phyloP scores from a whole-genome alignment of 2,888 invertebrate species.

The Nudaria mundana region DNA sequence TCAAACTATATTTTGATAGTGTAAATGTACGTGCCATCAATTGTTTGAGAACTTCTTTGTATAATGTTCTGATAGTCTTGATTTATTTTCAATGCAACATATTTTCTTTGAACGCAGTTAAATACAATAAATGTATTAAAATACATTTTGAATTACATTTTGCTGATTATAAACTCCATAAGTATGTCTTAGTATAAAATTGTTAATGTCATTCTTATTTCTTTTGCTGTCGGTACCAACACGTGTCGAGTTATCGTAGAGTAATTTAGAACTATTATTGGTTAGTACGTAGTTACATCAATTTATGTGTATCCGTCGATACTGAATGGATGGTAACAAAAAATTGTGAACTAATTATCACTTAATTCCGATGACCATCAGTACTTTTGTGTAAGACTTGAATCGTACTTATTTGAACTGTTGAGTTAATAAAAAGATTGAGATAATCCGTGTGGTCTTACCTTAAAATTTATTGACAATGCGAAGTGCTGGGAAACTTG shows the following conservation, averaged over 20 bases:
- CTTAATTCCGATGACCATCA: constrained; percentile 27
- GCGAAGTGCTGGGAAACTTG: not conserved
- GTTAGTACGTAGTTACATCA: constrained; percentile 26
- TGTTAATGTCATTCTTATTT: constrained; percentile 16
- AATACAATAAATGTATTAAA: too few relatives aligned
- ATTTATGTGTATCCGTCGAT: constrained; percentile 19
- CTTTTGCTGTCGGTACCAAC: constrained; percentile 42
- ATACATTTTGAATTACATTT: too few relatives aligned
- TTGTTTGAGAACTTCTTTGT: too few relatives aligned
- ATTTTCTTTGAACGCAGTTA: too few relatives aligned
- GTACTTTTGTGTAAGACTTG: constrained; percentile 7
- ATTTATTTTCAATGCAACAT: too few relatives aligned
- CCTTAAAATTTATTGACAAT: too few relatives aligned
- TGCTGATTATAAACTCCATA: constrained; percentile 8
- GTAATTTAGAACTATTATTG: constrained; percentile 35
- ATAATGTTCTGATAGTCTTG: too few relatives aligned
- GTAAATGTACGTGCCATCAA: too few relatives aligned
- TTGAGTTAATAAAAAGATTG: not conserved
- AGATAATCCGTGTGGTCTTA: constrained; percentile 5
- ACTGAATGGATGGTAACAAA: constrained; percentile 25
- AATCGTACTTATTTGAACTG: constrained; percentile 4
- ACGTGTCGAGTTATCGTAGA: constrained; percentile 22
- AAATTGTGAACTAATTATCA: constrained; percentile 27
- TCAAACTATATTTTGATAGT: constrained; percentile 10
- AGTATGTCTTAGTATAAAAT: not conserved